Evolutionary conservation across 2,888 invertebrate species (phyloP).

Genomic region (Adelphocoris suturalis): DNA sequence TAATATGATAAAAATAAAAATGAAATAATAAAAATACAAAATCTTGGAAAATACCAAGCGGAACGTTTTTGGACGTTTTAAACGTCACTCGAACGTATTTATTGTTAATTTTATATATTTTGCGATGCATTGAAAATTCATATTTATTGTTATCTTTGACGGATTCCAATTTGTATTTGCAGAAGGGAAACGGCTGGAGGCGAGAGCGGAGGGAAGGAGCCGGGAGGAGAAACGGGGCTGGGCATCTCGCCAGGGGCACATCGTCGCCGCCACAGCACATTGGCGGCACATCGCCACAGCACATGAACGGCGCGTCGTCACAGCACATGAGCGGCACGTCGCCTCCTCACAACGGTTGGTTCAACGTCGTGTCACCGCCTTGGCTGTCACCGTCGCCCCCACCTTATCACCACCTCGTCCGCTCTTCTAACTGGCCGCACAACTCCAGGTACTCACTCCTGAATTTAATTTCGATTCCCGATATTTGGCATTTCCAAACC

Average conservation of each 20-base stretch:
- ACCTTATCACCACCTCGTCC: conserved; percentile 72
- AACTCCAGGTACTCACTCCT: conserved; percentile 53
- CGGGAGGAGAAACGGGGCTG: conserved; percentile 61
- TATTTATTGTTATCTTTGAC: neutral
- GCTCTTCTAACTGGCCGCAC: conserved; percentile 72
- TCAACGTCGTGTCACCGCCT: conserved; percentile 75
- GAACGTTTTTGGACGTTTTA: no score
- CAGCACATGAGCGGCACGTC: neutral
- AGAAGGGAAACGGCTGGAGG: conserved; percentile 71
- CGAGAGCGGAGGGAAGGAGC: conserved; percentile 70
- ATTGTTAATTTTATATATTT: no score
- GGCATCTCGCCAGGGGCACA: conserved; percentile 51
- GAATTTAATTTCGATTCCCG: no score
- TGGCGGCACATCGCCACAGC: conserved; percentile 62
- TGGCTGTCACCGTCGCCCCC: conserved; percentile 76
- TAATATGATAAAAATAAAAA: no score
- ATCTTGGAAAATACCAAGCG: no score
- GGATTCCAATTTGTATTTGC: neutral
- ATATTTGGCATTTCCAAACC: no score
- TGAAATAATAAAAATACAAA: no score
- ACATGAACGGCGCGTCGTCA: conserved; percentile 47
- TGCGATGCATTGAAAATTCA: no score
- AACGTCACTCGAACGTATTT: no score
- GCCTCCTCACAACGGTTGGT: conserved; percentile 73
- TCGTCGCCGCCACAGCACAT: conserved; percentile 40